Evolutionary conservation across 2,113 vertebrate species (phyloP), one percentile per base, ranked within the genome.

Genomic region (Myotis davidii): DNA sequence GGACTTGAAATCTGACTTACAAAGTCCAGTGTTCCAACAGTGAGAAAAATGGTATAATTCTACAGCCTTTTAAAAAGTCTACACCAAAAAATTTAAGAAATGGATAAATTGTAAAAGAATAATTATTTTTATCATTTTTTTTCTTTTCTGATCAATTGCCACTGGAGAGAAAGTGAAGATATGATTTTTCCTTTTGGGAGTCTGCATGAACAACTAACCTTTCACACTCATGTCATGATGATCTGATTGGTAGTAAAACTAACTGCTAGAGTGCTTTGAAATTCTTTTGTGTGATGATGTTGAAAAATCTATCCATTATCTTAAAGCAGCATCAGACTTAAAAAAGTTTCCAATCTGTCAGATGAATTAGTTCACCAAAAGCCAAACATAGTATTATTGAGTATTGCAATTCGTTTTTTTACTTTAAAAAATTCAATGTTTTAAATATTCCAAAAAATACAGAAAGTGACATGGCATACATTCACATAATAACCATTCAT

Each of bases 371-470:
- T 82, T 91, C 65, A 74, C 29, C 78, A 32, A 85, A 91, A 84
- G 9, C 2, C 72, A 85, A 94, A 82, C 65, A 25, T 50, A 42
- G 25, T 77, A 89, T 84, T 88, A 95, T 0, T 85, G 64, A 91
- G 45, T 77, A 94, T 0, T 86, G 45, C 78, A 12, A 78, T 82
- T 83, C 20, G 65, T 72, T 56, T 83, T 69, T 93, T 70, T 37
- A 93, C 39, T 91, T 91, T 59, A 84, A 92, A 87, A 82, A 70
- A 79, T 50, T 12, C 84, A 84, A 54, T 91, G 93, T 32, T 78
- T 50, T 13, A 91, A 93, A 64, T 39, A 90, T 32, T 32, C 52
- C 8, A 37, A 81, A 85, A 90, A n/a, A 91, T 14, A 76, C 29
- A 54, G 59, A 79, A 88, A 73, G 64, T 83, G 18, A 86, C 29